A percentile compares a stretch with the other conserved stretches of the same genome.
Evolutionary conservation across 2,113 vertebrate genomes (phyloP).

Genomic region (Chionomys nivalis): DNA sequence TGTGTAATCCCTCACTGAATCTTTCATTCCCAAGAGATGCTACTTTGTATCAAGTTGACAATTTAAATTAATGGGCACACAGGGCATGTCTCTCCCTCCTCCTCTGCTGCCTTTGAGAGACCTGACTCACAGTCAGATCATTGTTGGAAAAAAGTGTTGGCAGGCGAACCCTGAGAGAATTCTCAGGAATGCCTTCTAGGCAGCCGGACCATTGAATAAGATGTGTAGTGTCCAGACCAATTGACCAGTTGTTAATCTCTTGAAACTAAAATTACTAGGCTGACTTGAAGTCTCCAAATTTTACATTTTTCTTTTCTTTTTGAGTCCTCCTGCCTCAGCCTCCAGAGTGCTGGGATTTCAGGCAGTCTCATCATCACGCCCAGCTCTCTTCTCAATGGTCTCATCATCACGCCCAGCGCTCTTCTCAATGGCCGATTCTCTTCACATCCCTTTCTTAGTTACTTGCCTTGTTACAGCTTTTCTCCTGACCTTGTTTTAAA

Average conservation of each 20-base stretch:
- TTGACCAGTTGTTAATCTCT: not conserved
- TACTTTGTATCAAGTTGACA: not conserved
- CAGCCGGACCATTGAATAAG: not conserved
- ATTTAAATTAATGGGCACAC: not conserved
- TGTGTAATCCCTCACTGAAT: not conserved
- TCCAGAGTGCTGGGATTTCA: not conserved
- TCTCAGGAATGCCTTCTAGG: not conserved
- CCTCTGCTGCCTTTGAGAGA: not conserved
- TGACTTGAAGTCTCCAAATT: not conserved
- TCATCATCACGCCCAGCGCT: not conserved
- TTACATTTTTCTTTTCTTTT: not conserved
- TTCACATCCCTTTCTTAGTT: not conserved
- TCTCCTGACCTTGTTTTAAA: constrained; percentile 27
- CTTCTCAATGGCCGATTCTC: not conserved
- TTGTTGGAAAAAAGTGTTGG: not conserved
- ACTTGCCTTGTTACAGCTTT: not conserved
- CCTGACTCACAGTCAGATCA: not conserved
- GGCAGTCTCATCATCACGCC: not conserved
- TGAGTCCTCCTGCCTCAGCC: not conserved
- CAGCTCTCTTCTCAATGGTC: not conserved
- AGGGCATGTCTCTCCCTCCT: not conserved
- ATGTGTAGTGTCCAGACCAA: not conserved
- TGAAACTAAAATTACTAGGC: not conserved
- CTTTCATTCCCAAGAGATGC: not conserved
- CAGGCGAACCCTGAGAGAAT: not conserved